These are phyloP conservation scores for Dromococcyx pavoninus DNA, from an alignment of 2,797 vertebrate species.

Conservation along the genomic window DNA sequence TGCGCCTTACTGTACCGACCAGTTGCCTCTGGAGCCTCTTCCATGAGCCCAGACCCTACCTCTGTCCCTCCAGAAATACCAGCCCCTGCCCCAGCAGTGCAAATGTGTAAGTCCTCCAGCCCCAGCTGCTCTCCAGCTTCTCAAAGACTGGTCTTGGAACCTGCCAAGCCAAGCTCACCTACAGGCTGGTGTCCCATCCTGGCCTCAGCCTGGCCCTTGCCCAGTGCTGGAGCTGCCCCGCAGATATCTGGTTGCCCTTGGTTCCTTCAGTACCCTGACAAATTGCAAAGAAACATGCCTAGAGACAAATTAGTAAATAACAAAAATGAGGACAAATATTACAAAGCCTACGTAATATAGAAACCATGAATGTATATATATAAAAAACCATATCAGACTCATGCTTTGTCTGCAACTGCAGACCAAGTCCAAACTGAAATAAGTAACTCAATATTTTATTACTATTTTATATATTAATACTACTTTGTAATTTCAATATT, in stretches of 20 bases:
- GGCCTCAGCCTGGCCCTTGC: background rate
- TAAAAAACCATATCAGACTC: background rate
- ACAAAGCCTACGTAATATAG: background rate
- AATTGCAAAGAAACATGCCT: background rate
- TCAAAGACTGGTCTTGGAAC: background rate
- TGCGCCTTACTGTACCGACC: background rate
- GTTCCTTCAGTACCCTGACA: background rate
- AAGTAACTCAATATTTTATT: background rate
- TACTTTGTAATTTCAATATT: background rate
- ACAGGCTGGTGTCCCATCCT: background rate
- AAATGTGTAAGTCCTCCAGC: no score
- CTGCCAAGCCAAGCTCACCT: no score
- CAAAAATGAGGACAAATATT: background rate
- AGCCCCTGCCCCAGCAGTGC: background rate
- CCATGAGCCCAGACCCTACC: background rate
- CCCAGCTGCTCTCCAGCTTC: background rate
- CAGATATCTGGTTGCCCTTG: rapidly evolving
- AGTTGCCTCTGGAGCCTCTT: background rate
- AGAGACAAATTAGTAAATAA: background rate
- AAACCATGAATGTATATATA: background rate
- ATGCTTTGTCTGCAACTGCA: background rate
- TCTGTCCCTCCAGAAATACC: rapidly evolving
- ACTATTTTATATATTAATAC: background rate
- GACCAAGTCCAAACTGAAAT: background rate
- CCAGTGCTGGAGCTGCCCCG: no score